A percentile compares a stretch with the other conserved stretches of the same genome.
phyloP scores from a whole-genome alignment of 2,797 vertebrate genomes.

The Lagorchestes hirsutus region DNA sequence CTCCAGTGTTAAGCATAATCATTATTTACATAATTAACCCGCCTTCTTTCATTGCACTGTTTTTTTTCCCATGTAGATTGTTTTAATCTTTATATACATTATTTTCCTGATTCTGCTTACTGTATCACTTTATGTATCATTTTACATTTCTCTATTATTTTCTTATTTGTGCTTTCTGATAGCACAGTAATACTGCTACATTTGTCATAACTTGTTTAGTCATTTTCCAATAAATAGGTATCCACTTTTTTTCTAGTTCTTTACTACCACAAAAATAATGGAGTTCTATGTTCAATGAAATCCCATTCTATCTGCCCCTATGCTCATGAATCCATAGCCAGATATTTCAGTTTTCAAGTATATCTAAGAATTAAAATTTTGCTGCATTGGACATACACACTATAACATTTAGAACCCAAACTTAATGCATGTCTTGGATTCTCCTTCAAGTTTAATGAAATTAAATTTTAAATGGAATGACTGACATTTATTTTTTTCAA shows the following conservation, averaged over 20 bases:
- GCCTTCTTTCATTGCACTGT: neutral
- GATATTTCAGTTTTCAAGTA: neutral
- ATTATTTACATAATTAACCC: neutral
- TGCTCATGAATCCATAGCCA: neutral
- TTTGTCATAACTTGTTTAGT: neutral
- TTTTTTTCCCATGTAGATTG: neutral
- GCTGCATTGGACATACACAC: neutral
- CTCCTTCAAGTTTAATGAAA: neutral
- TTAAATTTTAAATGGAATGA: neutral
- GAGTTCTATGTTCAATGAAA: neutral
- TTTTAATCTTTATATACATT: neutral
- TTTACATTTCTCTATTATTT: neutral
- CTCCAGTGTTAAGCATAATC: neutral
- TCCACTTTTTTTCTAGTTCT: neutral
- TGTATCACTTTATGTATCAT: neutral
- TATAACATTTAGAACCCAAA: neutral
- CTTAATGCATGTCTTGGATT: neutral
- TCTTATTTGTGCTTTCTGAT: neutral
- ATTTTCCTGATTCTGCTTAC: neutral
- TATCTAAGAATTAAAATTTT: neutral
- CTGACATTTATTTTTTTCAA: neutral
- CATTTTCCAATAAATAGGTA: neutral
- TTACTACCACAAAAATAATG: neutral
- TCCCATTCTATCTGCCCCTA: neutral
- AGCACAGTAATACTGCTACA: neutral